Evolutionary conservation across 2,113 vertebrate species (phyloP).

Genomic region (Andinoacara biseriatus): DNA sequence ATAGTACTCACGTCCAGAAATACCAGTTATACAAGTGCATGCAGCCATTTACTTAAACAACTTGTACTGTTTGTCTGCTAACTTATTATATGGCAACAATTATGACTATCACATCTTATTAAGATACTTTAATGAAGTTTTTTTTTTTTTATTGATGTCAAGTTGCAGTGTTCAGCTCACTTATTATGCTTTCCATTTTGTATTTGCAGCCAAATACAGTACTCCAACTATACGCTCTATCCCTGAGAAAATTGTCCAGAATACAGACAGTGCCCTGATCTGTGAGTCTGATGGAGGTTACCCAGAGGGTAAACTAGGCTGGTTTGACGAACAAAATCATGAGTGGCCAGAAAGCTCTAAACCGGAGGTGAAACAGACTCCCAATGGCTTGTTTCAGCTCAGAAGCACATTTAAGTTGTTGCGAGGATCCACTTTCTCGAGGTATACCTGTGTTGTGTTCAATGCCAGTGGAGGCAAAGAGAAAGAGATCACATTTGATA

Average conservation of each 20-base stretch:
- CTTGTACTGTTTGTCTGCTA: neutral
- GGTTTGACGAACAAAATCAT: accelerated
- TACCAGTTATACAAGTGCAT: accelerated
- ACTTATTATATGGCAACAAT: accelerated
- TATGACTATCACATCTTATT: accelerated
- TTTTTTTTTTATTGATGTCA: accelerated
- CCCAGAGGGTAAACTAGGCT: accelerated
- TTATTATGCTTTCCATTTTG: neutral
- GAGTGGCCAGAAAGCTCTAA: accelerated
- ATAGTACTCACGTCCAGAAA: neutral
- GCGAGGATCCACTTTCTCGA: accelerated
- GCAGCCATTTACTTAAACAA: accelerated
- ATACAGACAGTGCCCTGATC: accelerated
- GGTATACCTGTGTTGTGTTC: slow-evolving; percentile 58
- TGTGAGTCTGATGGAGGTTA: accelerated
- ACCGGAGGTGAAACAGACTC: accelerated
- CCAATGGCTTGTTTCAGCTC: slow-evolving; percentile 50
- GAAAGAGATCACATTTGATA: accelerated
- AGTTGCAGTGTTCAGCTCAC: accelerated
- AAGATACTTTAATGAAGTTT: accelerated
- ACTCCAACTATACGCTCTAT: accelerated
- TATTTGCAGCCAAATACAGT: neutral
- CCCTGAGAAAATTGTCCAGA: accelerated
- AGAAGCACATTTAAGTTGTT: slow-evolving; percentile 48
- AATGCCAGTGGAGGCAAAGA: slow-evolving; percentile 40